These are phyloP conservation scores for Brachionus rotundiformis DNA, from an alignment of 1,140 invertebrate species.

Conservation along the genomic window DNA sequence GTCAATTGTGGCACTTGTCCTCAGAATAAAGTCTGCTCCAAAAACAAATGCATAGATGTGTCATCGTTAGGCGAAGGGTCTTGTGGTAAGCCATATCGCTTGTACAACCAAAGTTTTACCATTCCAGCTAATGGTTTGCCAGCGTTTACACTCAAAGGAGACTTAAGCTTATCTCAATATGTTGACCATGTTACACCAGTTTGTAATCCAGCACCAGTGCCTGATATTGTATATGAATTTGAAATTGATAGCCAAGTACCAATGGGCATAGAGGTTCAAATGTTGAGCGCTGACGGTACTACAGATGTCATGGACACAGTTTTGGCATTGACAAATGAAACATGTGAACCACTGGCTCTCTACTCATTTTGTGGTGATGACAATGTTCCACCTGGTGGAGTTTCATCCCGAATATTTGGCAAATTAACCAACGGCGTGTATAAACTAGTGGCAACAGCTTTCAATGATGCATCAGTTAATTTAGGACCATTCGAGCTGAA, in stretches of 20 bases:
- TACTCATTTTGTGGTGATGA: neutral
- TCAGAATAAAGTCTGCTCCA: neutral
- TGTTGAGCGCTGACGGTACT: neutral
- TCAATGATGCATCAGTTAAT: neutral
- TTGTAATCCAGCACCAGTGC: neutral
- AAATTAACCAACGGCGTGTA: neutral
- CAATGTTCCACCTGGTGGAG: neutral
- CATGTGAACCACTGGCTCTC: neutral
- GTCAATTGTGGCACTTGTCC: neutral
- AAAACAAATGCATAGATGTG: neutral
- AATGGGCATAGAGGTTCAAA: constrained; percentile 8
- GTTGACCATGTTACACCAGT: neutral
- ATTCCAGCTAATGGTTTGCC: neutral
- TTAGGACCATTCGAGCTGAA: neutral
- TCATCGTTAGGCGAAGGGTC: neutral
- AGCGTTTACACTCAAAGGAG: neutral
- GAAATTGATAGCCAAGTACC: neutral
- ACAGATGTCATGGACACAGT: neutral
- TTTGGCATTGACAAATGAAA: neutral
- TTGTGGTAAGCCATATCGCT: neutral
- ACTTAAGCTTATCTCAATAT: neutral
- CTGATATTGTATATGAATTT: neutral
- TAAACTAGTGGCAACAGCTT: neutral
- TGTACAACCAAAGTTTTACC: neutral
- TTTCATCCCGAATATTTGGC: neutral